Conservation (phyloP, 2,888 invertebrate species). For the Meiosimyza platycephala region DNA sequence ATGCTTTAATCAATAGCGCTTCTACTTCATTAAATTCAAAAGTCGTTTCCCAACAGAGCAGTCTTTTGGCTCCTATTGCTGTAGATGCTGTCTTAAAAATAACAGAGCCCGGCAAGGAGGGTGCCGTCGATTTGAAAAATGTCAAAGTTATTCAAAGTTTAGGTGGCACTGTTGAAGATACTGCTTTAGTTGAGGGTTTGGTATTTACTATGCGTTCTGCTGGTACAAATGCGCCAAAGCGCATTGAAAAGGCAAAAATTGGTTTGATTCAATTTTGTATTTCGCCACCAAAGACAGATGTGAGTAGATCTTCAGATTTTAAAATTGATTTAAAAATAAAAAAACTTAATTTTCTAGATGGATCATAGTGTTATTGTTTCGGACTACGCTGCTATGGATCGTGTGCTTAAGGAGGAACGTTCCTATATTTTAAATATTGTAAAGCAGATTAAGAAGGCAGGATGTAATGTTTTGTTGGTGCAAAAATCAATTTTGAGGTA, state of each 20-base stretch:
- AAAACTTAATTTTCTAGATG: slow-evolving; percentile 73
- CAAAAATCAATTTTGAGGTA: slow-evolving; percentile 82
- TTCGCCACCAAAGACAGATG: slow-evolving; percentile 99
- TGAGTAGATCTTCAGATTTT: slow-evolving; percentile 66
- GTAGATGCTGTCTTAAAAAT: slow-evolving; percentile 93
- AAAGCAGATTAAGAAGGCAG: slow-evolving; percentile 98
- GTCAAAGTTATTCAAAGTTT: slow-evolving; percentile 97
- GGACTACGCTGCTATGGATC: slow-evolving; percentile 99
- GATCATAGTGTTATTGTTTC: slow-evolving; percentile 96
- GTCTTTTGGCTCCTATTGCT: slow-evolving; percentile 94
- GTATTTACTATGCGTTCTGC: slow-evolving; percentile 91
- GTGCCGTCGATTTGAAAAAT: slow-evolving; percentile 90
- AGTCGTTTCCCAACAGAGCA: slow-evolving; percentile 98
- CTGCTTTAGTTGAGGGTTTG: slow-evolving; percentile 94
- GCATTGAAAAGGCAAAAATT: slow-evolving; percentile 97
- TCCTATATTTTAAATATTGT: slow-evolving; percentile 98
- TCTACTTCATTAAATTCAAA: slow-evolving; percentile 98
- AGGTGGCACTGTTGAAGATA: slow-evolving; percentile 98
- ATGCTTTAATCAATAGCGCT: slow-evolving; percentile 92
- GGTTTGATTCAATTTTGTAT: slow-evolving; percentile 99
- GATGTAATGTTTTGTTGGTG: slow-evolving; percentile 97
- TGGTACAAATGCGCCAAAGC: slow-evolving; percentile 91
- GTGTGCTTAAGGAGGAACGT: slow-evolving; percentile 96
- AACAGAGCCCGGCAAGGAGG: slow-evolving; percentile 72
- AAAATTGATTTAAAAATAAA: background rate